phyloP scores from a whole-genome alignment of 2,113 vertebrate genomes.

The Festucalex cinctus region DNA sequence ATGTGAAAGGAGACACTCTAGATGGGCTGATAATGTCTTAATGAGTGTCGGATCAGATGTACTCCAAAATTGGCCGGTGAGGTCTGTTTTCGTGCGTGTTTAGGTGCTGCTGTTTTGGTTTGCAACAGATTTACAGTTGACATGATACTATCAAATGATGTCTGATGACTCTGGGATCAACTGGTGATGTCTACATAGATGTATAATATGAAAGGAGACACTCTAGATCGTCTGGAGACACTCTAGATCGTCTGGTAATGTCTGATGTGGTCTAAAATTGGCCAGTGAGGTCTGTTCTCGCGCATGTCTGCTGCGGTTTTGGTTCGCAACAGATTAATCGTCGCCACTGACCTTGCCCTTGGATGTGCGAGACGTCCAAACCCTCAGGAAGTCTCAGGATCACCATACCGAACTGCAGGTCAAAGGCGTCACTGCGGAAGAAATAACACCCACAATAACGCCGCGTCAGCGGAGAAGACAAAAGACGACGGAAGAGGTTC shows the following conservation, averaged over 20 bases:
- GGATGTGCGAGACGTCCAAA: constrained; percentile 93
- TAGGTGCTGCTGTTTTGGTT: not conserved
- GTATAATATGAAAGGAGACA: too few species aligned
- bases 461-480: not conserved
- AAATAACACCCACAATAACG: constrained; percentile 5
- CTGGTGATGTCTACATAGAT: not conserved
- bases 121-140: too few species aligned
- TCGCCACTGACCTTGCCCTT: constrained; percentile 79
- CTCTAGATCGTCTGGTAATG: not conserved
- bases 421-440: constrained; percentile 87
- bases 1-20: not conserved
- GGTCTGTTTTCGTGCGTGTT: not conserved
- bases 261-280: not conserved
- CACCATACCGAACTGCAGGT: constrained; percentile 88
- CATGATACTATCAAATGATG: too few species aligned
- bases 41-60: not conserved
- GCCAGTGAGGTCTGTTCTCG: not conserved
- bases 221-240: not conserved
- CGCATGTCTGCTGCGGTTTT: not conserved
- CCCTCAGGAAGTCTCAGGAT: constrained; percentile 90
- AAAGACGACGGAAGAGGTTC: not conserved
- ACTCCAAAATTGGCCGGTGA: not conserved
- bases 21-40: not conserved
- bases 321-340: not conserved
- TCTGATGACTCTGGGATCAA: not conserved